Evolutionary conservation across 2,797 vertebrate species (phyloP).

Genomic region (Anguilla megastoma): DNA sequence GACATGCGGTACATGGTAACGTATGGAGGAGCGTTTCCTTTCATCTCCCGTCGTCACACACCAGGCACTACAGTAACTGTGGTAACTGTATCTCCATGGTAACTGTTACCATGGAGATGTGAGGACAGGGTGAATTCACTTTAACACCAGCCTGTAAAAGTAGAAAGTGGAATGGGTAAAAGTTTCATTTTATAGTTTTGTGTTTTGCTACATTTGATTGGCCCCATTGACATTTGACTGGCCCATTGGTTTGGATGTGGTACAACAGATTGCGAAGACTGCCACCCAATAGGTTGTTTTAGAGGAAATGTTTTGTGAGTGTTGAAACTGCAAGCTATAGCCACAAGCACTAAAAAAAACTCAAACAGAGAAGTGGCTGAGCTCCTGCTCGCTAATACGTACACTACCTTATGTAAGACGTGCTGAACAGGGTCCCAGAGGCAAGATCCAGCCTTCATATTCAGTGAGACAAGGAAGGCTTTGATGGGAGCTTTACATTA

Average conservation of each 20-base stretch:
- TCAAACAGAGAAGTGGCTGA: neutral
- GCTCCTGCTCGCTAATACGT: neutral
- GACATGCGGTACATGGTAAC: constrained; percentile 51
- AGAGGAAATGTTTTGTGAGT: neutral
- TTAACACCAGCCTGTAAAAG: neutral
- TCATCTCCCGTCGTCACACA: no score
- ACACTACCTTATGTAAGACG: neutral
- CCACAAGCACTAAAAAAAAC: neutral
- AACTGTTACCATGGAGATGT: neutral
- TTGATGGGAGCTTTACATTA: neutral
- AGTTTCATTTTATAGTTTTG: neutral
- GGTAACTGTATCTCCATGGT: no score
- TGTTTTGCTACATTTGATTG: neutral
- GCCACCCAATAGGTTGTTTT: neutral
- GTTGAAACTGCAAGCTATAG: neutral
- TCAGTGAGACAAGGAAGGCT: neutral
- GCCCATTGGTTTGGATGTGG: neutral
- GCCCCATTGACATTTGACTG: neutral
- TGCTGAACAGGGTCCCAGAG: neutral
- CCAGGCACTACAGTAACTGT: neutral
- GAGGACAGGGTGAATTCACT: neutral
- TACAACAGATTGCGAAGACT: neutral
- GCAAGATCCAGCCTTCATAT: neutral
- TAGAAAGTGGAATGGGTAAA: neutral
- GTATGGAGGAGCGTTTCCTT: neutral